These are phyloP conservation scores for Podarcis siculus DNA, from an alignment of 2,797 vertebrate species.

Conservation along the genomic window DNA sequence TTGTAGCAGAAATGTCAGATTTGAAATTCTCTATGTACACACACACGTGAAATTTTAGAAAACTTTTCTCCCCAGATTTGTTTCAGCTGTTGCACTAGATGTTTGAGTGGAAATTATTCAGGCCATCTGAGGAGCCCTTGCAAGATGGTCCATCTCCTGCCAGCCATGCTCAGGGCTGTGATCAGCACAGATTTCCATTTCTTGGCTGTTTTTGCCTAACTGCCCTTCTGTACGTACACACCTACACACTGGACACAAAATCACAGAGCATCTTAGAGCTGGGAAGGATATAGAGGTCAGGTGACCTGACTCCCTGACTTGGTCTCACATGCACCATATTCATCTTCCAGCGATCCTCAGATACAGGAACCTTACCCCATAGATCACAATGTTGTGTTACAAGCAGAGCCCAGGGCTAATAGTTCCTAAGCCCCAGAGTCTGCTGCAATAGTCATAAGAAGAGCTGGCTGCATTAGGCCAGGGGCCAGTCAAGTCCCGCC, in stretches of 20 bases:
- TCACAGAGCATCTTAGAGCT: neutral
- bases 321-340: neutral
- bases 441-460: neutral
- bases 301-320: neutral
- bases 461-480: too few species aligned
- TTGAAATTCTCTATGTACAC: neutral
- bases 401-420: neutral
- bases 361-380: neutral
- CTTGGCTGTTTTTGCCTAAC: neutral
- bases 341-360: neutral
- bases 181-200: neutral
- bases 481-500: too few species aligned
- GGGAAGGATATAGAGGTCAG: neutral
- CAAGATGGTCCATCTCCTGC: neutral
- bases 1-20: neutral
- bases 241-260: neutral
- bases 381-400: neutral
- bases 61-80: neutral
- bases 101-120: neutral
- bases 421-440: neutral
- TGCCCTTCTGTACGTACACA: neutral
- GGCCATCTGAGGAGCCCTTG: neutral
- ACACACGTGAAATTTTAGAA: neutral
- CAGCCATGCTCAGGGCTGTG: neutral
- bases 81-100: neutral